phyloP scores from a whole-genome alignment of 2,797 vertebrate genomes.

The Sebastes reedi region DNA sequence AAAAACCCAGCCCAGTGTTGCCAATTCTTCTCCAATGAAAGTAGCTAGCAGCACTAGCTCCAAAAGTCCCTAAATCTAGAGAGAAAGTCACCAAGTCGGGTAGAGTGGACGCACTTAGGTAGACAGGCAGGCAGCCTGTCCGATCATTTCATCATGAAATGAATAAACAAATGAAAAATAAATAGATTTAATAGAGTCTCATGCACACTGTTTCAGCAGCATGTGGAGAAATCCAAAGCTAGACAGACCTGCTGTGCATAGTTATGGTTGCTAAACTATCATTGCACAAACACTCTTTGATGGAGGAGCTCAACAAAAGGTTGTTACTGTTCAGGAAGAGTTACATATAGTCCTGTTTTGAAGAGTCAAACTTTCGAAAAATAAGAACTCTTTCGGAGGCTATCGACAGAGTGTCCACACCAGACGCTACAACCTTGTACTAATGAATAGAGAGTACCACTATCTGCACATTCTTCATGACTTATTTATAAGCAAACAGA shows the following conservation, averaged over 20 bases:
- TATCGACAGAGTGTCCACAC: background rate
- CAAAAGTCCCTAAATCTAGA: no score
- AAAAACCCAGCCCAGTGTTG: no score
- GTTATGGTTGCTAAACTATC: background rate
- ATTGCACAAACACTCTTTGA: background rate
- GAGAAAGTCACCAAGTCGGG: no score
- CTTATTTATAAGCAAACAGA: slow-evolving; percentile 31
- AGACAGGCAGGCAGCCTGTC: no score
- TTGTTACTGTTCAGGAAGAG: background rate
- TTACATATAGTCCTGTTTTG: background rate
- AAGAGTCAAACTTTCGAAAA: background rate
- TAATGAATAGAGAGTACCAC: slow-evolving; percentile 14
- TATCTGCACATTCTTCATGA: slow-evolving; percentile 5
- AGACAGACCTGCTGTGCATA: no score
- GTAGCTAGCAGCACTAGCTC: no score
- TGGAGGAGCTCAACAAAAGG: background rate
- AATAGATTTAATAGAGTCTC: background rate
- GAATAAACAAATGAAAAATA: background rate
- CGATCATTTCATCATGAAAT: no score
- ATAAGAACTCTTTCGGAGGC: background rate
- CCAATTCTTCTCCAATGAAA: no score
- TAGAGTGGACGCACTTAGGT: no score
- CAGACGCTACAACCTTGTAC: background rate
- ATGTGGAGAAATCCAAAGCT: no score
- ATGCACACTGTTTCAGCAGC: background rate